These are phyloP conservation scores for Laothoe populi DNA, from an alignment of 2,888 invertebrate species.

Conservation along the genomic window DNA sequence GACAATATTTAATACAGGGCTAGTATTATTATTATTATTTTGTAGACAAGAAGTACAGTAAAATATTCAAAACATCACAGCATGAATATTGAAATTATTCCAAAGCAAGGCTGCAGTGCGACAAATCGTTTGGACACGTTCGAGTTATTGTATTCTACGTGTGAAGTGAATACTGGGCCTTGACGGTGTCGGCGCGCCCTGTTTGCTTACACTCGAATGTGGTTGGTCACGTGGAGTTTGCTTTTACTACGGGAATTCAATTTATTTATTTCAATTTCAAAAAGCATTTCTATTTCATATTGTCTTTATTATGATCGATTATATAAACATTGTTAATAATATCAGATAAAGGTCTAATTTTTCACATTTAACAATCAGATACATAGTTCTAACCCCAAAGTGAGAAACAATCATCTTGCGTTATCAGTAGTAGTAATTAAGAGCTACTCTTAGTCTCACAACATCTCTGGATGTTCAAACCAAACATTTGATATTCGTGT, in stretches of 20 bases:
- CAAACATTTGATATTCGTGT: too few relatives aligned
- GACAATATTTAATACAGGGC: too few relatives aligned
- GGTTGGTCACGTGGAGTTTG: conserved; percentile 48
- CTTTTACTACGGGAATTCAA: neutral
- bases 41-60: too few relatives aligned
- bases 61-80: conserved; percentile 40
- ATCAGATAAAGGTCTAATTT: too few relatives aligned
- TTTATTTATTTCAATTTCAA: neutral
- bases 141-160: conserved; percentile 69
- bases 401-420: too few relatives aligned
- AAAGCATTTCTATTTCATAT: conserved; percentile 20
- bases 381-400: too few relatives aligned
- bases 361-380: too few relatives aligned
- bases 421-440: too few relatives aligned
- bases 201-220: conserved; percentile 56
- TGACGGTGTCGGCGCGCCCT: conserved; percentile 31
- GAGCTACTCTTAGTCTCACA: too few relatives aligned
- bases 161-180: conserved; percentile 60
- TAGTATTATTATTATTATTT: too few relatives aligned
- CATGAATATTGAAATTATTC: conserved; percentile 65
- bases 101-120: conserved; percentile 70
- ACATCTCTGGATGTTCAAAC: too few relatives aligned
- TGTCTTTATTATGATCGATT: neutral
- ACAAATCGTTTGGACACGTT: conserved; percentile 77
- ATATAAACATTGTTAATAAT: too few relatives aligned